A percentile compares a stretch with the other conserved stretches of the same genome.
These are phyloP conservation scores for Microcebus lehilahytsara DNA, from an alignment of 2,113 vertebrate species.

Conservation along the genomic window DNA sequence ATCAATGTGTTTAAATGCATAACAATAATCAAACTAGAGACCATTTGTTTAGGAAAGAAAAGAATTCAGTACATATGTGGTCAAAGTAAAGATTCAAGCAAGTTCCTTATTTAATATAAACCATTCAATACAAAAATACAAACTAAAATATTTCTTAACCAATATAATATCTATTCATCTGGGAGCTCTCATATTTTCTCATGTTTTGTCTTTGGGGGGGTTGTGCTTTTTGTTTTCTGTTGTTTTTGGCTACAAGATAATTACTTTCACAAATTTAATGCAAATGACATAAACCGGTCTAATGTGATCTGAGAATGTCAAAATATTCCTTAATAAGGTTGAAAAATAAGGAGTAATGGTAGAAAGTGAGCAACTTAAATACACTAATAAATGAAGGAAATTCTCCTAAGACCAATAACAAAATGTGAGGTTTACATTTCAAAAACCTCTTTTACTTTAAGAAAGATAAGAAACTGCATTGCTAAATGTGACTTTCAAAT, in stretches of 20 bases:
- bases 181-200: slow-evolving; percentile 15
- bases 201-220: background rate
- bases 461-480: background rate
- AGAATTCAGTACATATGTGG: background rate
- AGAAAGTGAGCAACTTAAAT: background rate
- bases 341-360: background rate
- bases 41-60: background rate
- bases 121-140: background rate
- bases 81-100: background rate
- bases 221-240: background rate
- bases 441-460: background rate
- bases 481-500: background rate
- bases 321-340: background rate
- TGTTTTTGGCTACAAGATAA: slow-evolving; percentile 7
- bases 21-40: background rate
- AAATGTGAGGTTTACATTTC: background rate
- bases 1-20: background rate
- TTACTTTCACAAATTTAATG: background rate
- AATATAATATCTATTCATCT: background rate
- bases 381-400: background rate
- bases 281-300: background rate
- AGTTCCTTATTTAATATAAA: background rate
- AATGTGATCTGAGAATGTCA: background rate
- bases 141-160: background rate
- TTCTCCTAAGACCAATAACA: background rate